Evolutionary conservation across 2,888 invertebrate genomes (phyloP).

Genomic region (Rotaria magnacalcarata): DNA sequence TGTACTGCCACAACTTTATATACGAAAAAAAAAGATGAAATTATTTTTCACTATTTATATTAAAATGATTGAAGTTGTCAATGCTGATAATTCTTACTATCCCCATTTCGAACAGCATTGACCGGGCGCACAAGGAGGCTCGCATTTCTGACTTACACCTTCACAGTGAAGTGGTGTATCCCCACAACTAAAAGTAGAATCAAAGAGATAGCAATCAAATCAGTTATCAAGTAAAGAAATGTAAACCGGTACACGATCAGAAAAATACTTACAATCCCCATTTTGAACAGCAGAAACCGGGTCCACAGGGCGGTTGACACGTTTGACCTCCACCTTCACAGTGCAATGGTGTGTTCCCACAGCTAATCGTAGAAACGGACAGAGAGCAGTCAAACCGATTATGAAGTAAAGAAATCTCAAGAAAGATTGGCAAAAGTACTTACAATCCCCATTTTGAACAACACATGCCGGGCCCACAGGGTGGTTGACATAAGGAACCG

Average conservation of each 20-base stretch:
- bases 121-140: background rate
- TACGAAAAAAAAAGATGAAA: background rate
- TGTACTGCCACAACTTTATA: background rate
- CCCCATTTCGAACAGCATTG: background rate
- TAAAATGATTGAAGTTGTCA: too few species aligned
- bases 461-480: too few species aligned
- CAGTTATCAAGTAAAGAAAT: too few species aligned
- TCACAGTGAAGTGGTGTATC: background rate
- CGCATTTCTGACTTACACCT: background rate
- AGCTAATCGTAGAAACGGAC: background rate
- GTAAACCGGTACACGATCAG: too few species aligned
- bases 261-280: background rate
- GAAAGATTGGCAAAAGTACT: background rate
- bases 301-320: background rate
- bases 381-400: background rate
- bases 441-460: slow-evolving; percentile 1
- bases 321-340: background rate
- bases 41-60: too few species aligned
- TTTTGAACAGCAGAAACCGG: background rate
- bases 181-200: background rate
- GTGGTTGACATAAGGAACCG: too few species aligned
- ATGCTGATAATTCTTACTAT: background rate
- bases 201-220: too few species aligned
- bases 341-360: background rate
- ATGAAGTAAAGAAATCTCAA: background rate